Percentiles rank a stretch among this genome's conserved stretches.
Evolutionary conservation across 2,113 vertebrate genomes (phyloP).

Genomic region (Caretta caretta): DNA sequence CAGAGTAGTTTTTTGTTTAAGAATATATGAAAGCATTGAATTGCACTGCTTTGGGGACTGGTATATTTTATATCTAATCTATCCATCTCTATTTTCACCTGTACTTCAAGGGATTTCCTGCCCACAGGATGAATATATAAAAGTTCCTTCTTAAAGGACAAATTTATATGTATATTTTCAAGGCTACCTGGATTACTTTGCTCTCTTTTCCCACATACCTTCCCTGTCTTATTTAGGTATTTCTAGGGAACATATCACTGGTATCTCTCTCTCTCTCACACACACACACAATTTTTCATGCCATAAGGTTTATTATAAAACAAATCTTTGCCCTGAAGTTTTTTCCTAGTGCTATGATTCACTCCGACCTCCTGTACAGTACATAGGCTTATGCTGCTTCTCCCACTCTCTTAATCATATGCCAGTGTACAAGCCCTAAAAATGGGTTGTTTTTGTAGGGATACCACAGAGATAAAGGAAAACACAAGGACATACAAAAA

Average conservation of each 20-base stretch:
- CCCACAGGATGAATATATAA: not conserved
- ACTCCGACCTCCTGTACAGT: not conserved
- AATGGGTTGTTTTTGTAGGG: slow-evolving; percentile 11
- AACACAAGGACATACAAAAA: not conserved
- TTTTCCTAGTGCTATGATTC: not conserved
- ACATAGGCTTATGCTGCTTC: not conserved
- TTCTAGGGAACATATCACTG: not conserved
- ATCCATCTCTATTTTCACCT: not conserved
- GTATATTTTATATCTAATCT: not conserved
- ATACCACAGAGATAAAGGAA: slow-evolving; percentile 16
- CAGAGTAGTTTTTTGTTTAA: not conserved
- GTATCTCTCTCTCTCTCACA: too few species aligned
- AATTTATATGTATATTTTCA: not conserved
- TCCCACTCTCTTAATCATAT: not conserved
- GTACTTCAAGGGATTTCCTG: not conserved
- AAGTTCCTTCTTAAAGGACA: not conserved
- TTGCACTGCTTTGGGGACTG: not conserved
- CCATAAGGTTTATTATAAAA: not conserved
- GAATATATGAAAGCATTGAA: not conserved
- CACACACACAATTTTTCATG: not conserved
- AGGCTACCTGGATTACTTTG: not conserved
- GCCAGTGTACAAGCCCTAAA: not conserved
- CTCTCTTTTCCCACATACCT: not conserved
- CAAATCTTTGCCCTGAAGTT: not conserved
- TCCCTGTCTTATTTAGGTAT: not conserved